These are phyloP conservation scores for Lymantria dispar DNA, from an alignment of 2,888 invertebrate genomes.

Conservation along the genomic window DNA sequence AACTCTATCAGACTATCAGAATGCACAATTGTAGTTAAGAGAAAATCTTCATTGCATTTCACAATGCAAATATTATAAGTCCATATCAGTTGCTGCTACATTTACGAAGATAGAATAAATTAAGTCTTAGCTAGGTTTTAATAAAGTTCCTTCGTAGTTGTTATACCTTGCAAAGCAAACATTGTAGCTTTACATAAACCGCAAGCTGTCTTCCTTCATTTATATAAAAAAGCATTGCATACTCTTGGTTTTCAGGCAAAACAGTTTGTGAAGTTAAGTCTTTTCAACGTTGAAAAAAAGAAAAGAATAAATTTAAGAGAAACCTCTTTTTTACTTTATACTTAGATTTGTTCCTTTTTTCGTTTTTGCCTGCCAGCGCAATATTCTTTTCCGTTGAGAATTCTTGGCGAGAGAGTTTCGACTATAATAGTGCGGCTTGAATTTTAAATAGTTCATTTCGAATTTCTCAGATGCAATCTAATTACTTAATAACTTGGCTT, in stretches of 20 bases:
- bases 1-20: background rate
- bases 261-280: conserved; percentile 43
- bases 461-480: conserved; percentile 21
- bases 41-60: background rate
- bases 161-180: conserved; percentile 5
- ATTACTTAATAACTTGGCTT: conserved; percentile 18
- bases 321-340: conserved; percentile 34
- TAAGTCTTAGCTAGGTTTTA: background rate
- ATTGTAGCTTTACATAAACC: conserved; percentile 21
- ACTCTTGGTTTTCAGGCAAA: conserved; percentile 41
- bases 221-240: conserved; percentile 43
- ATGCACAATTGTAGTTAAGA: background rate
- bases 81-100: background rate
- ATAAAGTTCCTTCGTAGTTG: background rate
- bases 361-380: conserved; percentile 26
- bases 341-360: conserved; percentile 34
- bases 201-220: conserved; percentile 17
- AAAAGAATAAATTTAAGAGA: conserved; percentile 29
- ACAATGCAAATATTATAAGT: background rate
- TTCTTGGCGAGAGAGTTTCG: conserved; percentile 23
- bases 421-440: conserved; percentile 26
- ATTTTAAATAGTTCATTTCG: conserved; percentile 26
- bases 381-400: conserved; percentile 25
- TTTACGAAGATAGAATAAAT: background rate
- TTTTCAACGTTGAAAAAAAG: conserved; percentile 30